phyloP scores from a whole-genome alignment of 2,113 vertebrate genomes.

The Loxodonta africana region DNA sequence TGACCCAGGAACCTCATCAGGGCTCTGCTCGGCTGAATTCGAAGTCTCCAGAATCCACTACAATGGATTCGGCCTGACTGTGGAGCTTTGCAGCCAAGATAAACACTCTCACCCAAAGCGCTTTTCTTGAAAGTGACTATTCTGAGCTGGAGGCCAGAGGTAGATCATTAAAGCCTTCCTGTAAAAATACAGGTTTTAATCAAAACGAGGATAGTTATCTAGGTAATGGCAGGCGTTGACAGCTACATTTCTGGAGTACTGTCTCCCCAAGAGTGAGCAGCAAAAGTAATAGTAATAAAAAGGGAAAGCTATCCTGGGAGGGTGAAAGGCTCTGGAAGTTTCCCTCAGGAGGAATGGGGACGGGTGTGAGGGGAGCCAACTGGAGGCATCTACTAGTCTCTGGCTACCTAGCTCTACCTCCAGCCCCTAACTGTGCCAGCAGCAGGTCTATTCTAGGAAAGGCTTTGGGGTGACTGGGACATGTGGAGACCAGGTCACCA shows the following conservation, averaged over 20 bases:
- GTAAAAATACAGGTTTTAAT: not conserved
- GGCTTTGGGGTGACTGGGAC: not conserved
- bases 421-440: not conserved
- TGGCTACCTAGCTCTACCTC: not conserved
- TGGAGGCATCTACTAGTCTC: not conserved
- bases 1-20: not conserved
- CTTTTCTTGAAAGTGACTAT: not conserved
- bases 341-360: rapidly evolving
- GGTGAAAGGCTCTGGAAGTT: not conserved
- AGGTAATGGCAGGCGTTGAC: not conserved
- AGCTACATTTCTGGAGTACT: not conserved
- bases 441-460: not conserved
- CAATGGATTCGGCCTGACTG: not conserved
- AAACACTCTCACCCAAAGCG: not conserved
- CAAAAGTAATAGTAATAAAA: not conserved
- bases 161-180: not conserved
- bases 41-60: not conserved
- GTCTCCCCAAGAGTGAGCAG: not conserved
- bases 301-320: not conserved
- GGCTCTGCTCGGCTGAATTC: not conserved
- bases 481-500: not conserved
- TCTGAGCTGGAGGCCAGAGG: not conserved
- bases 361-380: not conserved
- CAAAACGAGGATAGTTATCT: not conserved
- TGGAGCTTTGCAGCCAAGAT: not conserved